Evolutionary conservation across 2,888 invertebrate species (phyloP), one percentile per base, ranked within the genome.

Genomic region (Loripinus fragilis): DNA sequence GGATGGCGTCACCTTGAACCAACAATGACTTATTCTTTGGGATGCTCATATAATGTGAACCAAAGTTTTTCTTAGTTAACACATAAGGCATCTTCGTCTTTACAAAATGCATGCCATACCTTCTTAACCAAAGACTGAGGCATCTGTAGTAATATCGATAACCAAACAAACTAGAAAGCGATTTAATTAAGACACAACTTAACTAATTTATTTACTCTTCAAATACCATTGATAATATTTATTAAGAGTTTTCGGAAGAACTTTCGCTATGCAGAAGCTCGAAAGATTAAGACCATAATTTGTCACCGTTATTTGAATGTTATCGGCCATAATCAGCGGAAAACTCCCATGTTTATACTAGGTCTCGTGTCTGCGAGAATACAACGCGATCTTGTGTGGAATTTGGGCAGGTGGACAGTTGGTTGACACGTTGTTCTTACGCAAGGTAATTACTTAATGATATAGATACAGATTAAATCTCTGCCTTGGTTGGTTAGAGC

Each of bases 281-380:
- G 33, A 20, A 60, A 60, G 60, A 68, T 65, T 66, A 69, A 65
- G 55, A 64, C 71, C 60, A 76, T 76, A 66, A 81, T 81, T 81
- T 74, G 76, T 81, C 71, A 78, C 73, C 64, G 73, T 75, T 55
- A 76, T 55, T 64, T 81, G 76, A 71, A 78, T 76, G 74, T 78
- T 83, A 83, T 83, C 83, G 69, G 64, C 23, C 7, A 33, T 67
- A 68, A 76, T 80, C 78, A 80, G 76, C 50, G 71, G 78, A 81
- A 74, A 80, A 70, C 80, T 71, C 78, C 76, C 78, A 71, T 83
- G 76, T 81, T 78, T 80, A 78, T 83, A 83, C 83, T 78, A 76
- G 78, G 80, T 81, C 83, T 83, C 83, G 83, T 81, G 83, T 78
- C 76, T 69, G 25, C 78, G 83, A 77, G 83, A 83, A 76, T 74